Evolutionary conservation across 1,140 invertebrate species (phyloP), one percentile per base, ranked within the genome.

Genomic region (Triops longicaudatus): DNA sequence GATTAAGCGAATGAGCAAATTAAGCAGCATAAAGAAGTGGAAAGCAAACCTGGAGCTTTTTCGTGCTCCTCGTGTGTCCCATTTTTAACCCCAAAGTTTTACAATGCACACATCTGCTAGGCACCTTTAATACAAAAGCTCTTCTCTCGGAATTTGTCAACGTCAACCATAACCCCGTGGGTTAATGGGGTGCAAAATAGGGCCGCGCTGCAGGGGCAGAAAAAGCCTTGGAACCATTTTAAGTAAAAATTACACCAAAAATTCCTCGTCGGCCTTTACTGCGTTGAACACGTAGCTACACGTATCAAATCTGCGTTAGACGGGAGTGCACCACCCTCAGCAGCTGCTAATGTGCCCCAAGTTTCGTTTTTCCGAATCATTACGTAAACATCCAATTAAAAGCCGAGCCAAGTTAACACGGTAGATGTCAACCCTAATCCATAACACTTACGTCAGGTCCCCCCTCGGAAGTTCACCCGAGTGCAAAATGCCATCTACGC

Each of bases 101-200:
- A 63, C 50, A 63, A 63, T 37, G 31, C 50, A 63, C 50, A 63
- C 50, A 63, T 63, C 50, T 63, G 50, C 50, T 63, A 63, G 50
- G 50, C 50, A 63, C 50, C n/a, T 63, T 22, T 63, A 22, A 11
- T 14, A 1, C 44, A 2, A 14, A n/a, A 14, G 44, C 44, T 63
- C 44, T 63, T 22, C 50, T 22, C 50, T 9, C 50, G 50, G 50
- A 63, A 63, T 63, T 63, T 63, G 50, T 63, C 50, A 63, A 63
- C 50, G 50, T 63, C 50, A 63, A 63, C 50, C 17, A 63, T n/a
- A n/a, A n/a, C 10, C 22, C 14, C 50, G 50, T 9, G 10, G 50
- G 17, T 63, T 63, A 63, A 63, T 63, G 50, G 50, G 22, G 17
- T 63, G 50, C 50, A 22, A 63, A 63, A 63, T 22, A 22, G 50